Evolutionary conservation across 2,113 vertebrate genomes (phyloP), one percentile per base, ranked within the genome.

Genomic region (Grammomys dolichurus): DNA sequence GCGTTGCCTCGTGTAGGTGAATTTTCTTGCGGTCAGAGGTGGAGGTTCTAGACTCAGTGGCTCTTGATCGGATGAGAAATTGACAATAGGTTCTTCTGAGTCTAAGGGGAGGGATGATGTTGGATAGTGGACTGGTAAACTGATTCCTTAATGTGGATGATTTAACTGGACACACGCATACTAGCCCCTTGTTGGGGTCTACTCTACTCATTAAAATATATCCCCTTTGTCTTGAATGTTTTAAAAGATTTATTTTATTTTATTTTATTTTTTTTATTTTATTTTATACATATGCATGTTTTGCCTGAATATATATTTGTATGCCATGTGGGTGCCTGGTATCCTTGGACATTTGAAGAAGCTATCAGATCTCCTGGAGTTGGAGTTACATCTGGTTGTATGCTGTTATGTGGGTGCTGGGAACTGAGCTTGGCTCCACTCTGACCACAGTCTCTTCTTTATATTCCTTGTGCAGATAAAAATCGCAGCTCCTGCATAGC

Each of bases 401-500:
- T 36, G 3, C 33, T 40, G 36, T 81, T 3, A n/a, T 58, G 36
- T 14, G 36, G 17, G 19, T 81, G 36, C 36, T 24, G 36, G 33
- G 20, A 81, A n/a, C 33, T 58, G 78, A 81, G 24, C 36, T 36
- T 36, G 20, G 31, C 5, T 22, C 0, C 19, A 28, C 90, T 17
- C 2, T 20, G 54, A 51, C 40, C 10, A 2, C 0, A 26, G 36
- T 24, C 46, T 60, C 67, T 3, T 89, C 63, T 90, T 73, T 26
- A 3, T 20, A 36, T 60, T 96, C 54, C 28, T 70, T 17, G 75
- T 75, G 67, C 80, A 95, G 81, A 87, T 48, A 70, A 81, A 95
- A 63, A 58, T 69, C 48, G 10, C 31, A 92, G 95, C 17, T 14
- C 16, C 16, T 12, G 28, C 65, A 1, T 92, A 13, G 4, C 58